Percentiles rank a stretch among this genome's conserved stretches.
Conservation (phyloP, 2,888 invertebrate species). For the Himalopsyche japonica region DNA sequence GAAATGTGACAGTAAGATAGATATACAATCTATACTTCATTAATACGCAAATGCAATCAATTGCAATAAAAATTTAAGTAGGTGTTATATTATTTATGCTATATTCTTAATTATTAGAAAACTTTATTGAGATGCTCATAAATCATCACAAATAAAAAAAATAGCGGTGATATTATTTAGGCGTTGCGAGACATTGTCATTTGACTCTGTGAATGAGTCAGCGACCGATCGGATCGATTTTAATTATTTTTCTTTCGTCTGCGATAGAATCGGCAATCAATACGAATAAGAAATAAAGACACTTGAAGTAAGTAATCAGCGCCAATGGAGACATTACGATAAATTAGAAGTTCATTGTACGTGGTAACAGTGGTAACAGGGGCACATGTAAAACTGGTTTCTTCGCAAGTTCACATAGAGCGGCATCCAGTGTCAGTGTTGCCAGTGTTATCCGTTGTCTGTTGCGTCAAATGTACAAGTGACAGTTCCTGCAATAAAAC, state of each 20-base stretch:
- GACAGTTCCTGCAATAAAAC: not conserved
- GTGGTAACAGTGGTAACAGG: not conserved
- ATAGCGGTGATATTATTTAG: not conserved
- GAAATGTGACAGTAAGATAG: too few relatives aligned
- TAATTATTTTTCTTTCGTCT: not conserved
- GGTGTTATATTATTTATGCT: too few relatives aligned
- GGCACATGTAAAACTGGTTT: slow-evolving; percentile 25
- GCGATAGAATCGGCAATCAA: not conserved
- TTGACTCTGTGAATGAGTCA: not conserved
- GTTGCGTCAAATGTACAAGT: not conserved
- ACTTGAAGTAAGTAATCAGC: not conserved
- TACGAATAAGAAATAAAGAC: not conserved
- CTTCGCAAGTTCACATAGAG: slow-evolving; percentile 6
- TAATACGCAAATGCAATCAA: too few relatives aligned
- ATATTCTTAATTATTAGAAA: too few relatives aligned
- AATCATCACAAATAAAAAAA: too few relatives aligned
- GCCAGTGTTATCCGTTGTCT: not conserved
- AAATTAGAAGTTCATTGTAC: slow-evolving; percentile 35
- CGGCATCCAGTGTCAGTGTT: not conserved
- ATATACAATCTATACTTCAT: too few relatives aligned
- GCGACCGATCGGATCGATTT: not conserved
- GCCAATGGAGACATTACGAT: slow-evolving; percentile 10
- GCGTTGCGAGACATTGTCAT: not conserved
- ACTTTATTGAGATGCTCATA: too few relatives aligned
- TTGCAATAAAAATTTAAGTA: too few relatives aligned